Percentiles rank a stretch among this genome's conserved stretches.
Conservation (phyloP, 2,113 vertebrate genomes). For the Crotalus viridis region DNA sequence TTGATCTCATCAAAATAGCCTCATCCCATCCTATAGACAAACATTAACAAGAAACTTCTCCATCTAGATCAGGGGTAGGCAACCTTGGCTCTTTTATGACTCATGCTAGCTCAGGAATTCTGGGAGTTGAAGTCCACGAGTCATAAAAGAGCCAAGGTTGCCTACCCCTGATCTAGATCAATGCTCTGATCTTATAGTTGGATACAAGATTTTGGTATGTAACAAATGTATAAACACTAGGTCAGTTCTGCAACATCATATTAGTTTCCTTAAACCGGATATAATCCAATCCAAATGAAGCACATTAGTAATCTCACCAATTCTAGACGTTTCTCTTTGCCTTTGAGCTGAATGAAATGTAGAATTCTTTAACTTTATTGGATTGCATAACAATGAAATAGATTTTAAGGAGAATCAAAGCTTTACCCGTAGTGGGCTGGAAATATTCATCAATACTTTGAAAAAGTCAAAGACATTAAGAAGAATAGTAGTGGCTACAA, state of each 20-base stretch:
- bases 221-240: not conserved
- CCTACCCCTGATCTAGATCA: not conserved
- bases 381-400: not conserved
- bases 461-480: not conserved
- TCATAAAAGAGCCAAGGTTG: too few species aligned
- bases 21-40: not conserved
- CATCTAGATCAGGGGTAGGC: not conserved
- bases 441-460: not conserved
- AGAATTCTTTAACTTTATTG: not conserved
- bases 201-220: constrained; percentile 3
- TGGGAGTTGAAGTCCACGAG: too few species aligned
- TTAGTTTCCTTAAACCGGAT: not conserved
- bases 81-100: too few species aligned
- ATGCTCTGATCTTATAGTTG: constrained; percentile 1
- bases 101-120: too few species aligned
- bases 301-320: not conserved
- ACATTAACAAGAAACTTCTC: not conserved
- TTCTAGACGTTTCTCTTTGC: not conserved
- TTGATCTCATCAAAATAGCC: not conserved
- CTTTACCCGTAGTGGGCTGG: not conserved
- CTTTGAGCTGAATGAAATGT: not conserved
- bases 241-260: not conserved
- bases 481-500: not conserved
- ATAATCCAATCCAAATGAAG: not conserved
- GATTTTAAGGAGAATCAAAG: not conserved